Evolutionary conservation across 2,797 vertebrate genomes (phyloP).

Genomic region (Zalophus californianus): DNA sequence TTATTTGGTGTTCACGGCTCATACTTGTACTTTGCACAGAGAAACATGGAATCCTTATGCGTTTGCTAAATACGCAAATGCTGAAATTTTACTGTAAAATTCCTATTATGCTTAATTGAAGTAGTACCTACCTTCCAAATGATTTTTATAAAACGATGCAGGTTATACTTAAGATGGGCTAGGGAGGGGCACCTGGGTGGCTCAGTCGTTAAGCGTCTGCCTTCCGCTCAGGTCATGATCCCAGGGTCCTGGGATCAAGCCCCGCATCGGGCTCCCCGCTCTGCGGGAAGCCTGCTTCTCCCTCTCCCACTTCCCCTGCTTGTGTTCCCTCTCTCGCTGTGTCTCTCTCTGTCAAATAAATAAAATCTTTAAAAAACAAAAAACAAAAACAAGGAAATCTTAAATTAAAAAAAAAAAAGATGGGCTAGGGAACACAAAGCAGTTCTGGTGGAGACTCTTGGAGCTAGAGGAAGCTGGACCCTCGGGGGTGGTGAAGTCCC

Average conservation of each 20-base stretch:
- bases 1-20: slow-evolving; percentile 44
- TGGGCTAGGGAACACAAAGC: background rate
- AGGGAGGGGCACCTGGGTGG: background rate
- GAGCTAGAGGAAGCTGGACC: background rate
- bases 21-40: slow-evolving; percentile 36
- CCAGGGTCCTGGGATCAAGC: too few species aligned
- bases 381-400: too few species aligned
- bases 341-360: too few species aligned
- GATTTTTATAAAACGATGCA: background rate
- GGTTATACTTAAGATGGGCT: background rate
- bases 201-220: too few species aligned
- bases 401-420: background rate
- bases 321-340: too few species aligned
- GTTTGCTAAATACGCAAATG: slow-evolving; percentile 33
- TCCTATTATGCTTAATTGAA: background rate
- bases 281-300: too few species aligned
- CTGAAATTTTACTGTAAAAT: slow-evolving; percentile 58
- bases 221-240: too few species aligned
- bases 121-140: background rate
- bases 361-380: too few species aligned
- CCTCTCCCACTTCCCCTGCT: too few species aligned
- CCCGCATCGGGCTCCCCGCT: too few species aligned
- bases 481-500: background rate
- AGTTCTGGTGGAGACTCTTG: background rate
- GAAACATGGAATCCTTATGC: slow-evolving; percentile 26